Base-by-base conservation (phyloP, 2,797 vertebrate species). In the Takifugu ocellatus region DNA sequence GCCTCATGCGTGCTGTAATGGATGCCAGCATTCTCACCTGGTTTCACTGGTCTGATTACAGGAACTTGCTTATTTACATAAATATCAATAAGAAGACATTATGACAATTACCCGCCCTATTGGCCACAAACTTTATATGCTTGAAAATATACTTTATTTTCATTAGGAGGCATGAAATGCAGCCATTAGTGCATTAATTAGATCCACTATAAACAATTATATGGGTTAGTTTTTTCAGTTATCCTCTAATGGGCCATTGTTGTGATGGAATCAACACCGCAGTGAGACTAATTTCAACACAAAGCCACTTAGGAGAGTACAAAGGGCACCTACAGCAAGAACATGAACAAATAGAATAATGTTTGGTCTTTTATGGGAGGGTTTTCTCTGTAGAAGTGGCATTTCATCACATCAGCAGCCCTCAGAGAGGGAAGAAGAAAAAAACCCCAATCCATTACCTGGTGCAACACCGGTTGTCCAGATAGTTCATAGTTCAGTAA, bases 101-200 rank as follows among this genome's bases (percentile, higher is more conserved):
- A 91, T 77, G 71, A 84, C 75, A 87, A 87, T 92, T 89, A 89
- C 66, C 59, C 87, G 84, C 82, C 85, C 85, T 86, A 69, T 81
- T 88, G 87, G 81, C 70, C 85, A 84, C 87, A 88, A 91, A 90
- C 83, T 87, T 85, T 86, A 82, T 86, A 87, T 79, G 84, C 86
- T 84, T 87, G 83, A 87, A 89, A 90, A 90, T 89, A 87, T 86
- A 89, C 82, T 91, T 90, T 86, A 90, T 91, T 91, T 90, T 90
- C 87, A 92, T 92, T 91, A 91, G 72, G 72, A 79, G 78, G 76
- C 84, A 87, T 90, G 89, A 90, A 92, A 90, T 88, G 81, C 88
- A 82, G 82, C 79, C 84, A 91, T 92, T 87, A 90, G 84, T 72
- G 79, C 70, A 83, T 86, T 89, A 87, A 92, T 90, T 90, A 90